Evolutionary conservation across 2,113 vertebrate species (phyloP).

Genomic region (Prionailurus bengalensis): DNA sequence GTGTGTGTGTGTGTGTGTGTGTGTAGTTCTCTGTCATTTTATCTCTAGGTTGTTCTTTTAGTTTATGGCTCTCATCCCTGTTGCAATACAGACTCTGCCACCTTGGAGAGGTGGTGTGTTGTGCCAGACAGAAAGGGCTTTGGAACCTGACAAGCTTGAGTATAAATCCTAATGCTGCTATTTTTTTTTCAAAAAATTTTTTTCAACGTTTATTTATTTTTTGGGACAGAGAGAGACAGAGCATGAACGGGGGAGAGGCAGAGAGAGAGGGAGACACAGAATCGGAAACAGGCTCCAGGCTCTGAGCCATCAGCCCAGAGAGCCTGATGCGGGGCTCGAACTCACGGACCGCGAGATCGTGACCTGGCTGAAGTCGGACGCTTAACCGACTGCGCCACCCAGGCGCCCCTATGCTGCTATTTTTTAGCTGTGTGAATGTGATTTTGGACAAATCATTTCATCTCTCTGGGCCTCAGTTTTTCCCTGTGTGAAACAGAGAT

Average conservation of each 20-base stretch:
- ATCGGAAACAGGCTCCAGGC: no score
- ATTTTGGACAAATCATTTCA: constrained; percentile 4
- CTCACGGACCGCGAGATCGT: no score
- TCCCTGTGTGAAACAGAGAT: not conserved
- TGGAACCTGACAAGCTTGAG: not conserved
- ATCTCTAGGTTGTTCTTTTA: not conserved
- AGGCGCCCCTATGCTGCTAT: not conserved
- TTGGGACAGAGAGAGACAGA: no score
- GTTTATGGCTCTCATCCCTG: not conserved
- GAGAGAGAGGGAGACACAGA: no score
- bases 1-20: not conserved
- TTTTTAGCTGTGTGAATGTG: not conserved
- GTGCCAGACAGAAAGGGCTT: not conserved
- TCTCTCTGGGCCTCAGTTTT: not conserved
- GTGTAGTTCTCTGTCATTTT: not conserved
- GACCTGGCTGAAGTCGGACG: no score
- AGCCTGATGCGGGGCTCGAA: no score
- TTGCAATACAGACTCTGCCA: not conserved
- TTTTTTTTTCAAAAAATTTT: not conserved
- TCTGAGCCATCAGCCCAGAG: no score
- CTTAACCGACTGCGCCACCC: no score
- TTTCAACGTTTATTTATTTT: no score
- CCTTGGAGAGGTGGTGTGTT: not conserved
- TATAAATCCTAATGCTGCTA: not conserved
- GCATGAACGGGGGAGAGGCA: no score